phyloP scores from a whole-genome alignment of 2,797 vertebrate genomes.

The Anniella stebbinsi region DNA sequence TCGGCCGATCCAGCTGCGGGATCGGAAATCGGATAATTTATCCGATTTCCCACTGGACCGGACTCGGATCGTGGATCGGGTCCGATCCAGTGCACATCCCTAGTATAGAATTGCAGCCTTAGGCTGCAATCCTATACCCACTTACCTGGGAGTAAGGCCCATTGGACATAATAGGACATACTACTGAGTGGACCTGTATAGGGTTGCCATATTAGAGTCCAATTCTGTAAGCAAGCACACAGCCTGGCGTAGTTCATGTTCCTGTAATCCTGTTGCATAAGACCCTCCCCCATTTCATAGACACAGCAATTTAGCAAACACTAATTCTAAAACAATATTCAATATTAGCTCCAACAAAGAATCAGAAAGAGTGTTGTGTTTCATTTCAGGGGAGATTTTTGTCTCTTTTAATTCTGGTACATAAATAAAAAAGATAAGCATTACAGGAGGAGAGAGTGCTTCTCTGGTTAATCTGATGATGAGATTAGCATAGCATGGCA shows the following conservation, averaged over 20 bases:
- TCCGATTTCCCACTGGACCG: too few relatives aligned
- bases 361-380: slow-evolving; percentile 23
- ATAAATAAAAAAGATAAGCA: slow-evolving; percentile 49
- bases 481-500: slow-evolving; percentile 35
- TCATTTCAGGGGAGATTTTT: slow-evolving; percentile 46
- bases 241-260: slow-evolving; percentile 19
- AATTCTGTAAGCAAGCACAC: not conserved
- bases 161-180: not conserved
- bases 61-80: too few relatives aligned
- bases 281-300: slow-evolving; percentile 20
- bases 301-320: slow-evolving; percentile 56
- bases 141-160: too few relatives aligned
- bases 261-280: slow-evolving; percentile 24
- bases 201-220: not conserved
- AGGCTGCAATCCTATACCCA: not conserved
- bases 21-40: too few relatives aligned
- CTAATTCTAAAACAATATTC: slow-evolving; percentile 51
- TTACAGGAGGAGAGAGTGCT: slow-evolving; percentile 40
- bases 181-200: not conserved
- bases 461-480: slow-evolving; percentile 45
- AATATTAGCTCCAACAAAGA: slow-evolving; percentile 56
- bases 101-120: too few relatives aligned
- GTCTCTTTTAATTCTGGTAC: slow-evolving; percentile 55
- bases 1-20: too few relatives aligned
- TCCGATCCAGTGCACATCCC: too few relatives aligned